Conservation (phyloP, 92 coral and sea anemone genomes). For the Zoanthus gigantus region DNA sequence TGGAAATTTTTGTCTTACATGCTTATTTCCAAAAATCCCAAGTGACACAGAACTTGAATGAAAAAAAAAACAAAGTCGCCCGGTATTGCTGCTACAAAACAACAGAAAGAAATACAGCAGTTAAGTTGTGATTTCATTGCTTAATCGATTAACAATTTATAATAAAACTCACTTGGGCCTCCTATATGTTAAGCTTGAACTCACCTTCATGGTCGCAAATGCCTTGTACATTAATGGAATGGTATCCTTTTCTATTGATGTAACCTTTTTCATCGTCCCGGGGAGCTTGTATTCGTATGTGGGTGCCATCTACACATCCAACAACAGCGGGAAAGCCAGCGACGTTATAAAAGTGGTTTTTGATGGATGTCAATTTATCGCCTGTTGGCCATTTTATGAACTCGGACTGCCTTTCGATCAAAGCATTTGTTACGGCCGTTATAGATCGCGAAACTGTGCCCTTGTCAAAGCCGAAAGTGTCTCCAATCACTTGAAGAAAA, state of each 20-base stretch:
- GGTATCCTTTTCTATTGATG: not conserved
- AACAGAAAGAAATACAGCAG: not conserved
- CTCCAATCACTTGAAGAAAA: slow-evolving; percentile 58
- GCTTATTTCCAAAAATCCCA: not conserved
- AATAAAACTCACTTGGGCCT: no score
- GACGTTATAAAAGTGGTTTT: not conserved
- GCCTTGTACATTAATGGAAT: slow-evolving; percentile 1
- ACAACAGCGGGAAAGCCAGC: not conserved
- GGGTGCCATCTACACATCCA: slow-evolving; percentile 20
- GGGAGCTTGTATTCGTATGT: not conserved
- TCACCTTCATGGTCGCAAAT: not conserved
- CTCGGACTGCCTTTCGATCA: slow-evolving; percentile 1
- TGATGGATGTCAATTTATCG: not conserved
- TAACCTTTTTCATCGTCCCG: not conserved
- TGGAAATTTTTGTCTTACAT: not conserved
- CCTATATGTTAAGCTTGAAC: no score
- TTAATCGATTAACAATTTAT: not conserved
- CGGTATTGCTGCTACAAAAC: not conserved
- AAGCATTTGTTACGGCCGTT: not conserved
- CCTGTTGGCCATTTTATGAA: slow-evolving; percentile 30
- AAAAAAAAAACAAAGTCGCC: not conserved
- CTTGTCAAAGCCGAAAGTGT: slow-evolving; percentile 50
- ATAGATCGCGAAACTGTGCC: slow-evolving; percentile 49
- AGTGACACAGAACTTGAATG: not conserved
- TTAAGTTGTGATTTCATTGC: not conserved